Evolutionary conservation across 1,140 invertebrate species (phyloP), one percentile per base, ranked within the genome.

Genomic region (Steinernema khuongi): DNA sequence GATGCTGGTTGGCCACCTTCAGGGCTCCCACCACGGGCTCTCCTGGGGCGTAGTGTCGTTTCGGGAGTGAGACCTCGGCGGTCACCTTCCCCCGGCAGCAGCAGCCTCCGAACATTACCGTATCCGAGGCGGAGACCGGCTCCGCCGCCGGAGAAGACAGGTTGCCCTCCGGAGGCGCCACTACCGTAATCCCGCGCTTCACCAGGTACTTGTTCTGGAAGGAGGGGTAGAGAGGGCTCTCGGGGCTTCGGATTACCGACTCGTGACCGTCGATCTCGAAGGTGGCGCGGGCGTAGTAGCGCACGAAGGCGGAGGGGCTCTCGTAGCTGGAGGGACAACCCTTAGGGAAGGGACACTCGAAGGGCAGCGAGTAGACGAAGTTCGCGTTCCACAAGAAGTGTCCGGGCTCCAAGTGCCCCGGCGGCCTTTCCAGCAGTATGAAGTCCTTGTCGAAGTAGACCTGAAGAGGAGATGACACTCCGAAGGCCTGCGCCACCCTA

Each of bases 271-370:
- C 50, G 66, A 28, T 74, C 31, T 28, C 70, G 17, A 77, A 50
- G 33, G 60, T 76, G 26, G 76, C 76, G 22, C 74, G 68, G 17
- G 75, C 72, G 67, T 72, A 77, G 33, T 77, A 77, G 32, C 76
- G 70, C 22, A 77, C 44, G 71, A 76, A 77, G 19, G 74, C 76
- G 41, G 71, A 50, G 44, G 76, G 76, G 2, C 76, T 71, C 31
- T 77, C 76, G 67, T 77, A 77, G 18, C 66, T 68, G 70, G 70
- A 68, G 2, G 76, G 76, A 43, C 76, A 77, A 4, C 76, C 76
- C 67, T 77, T 77, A n/a, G 76, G 76, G 18, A 77, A 28, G 7
- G 76, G 76, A 31, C 76, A 77, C 44, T 77, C 76, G 68, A 77
- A 77, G 31, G 76, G 76, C n/a, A 77, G 74, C 26, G 70, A 67